Evolutionary conservation across 1,140 invertebrate species (phyloP).

Genomic region (Notospermus geniculatus): DNA sequence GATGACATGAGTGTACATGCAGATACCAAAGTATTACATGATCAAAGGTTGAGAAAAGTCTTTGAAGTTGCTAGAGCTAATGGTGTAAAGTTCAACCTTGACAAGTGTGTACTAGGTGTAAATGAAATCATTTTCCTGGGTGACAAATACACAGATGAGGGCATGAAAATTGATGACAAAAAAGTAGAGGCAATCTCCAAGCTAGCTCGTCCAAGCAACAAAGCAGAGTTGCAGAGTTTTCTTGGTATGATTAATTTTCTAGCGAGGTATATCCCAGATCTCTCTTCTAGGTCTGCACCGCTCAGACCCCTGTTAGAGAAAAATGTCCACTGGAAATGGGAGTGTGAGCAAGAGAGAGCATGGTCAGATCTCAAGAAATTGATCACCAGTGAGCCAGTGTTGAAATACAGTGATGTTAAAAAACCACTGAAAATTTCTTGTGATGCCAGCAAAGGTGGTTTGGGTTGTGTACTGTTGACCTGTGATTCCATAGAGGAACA

Average conservation of each 20-base stretch:
- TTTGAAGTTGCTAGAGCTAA: background rate
- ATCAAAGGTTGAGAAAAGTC: background rate
- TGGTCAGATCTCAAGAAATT: too few relatives aligned
- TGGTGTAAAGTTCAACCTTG: slow-evolving; percentile 7
- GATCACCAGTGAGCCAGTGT: too few relatives aligned
- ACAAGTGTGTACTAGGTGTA: slow-evolving; percentile 5
- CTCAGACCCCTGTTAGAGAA: slow-evolving; percentile 6
- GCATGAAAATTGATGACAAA: slow-evolving; percentile 8
- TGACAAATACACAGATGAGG: slow-evolving; percentile 11
- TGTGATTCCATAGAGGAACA: too few relatives aligned
- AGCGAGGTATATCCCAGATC: slow-evolving; percentile 1
- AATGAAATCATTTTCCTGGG: slow-evolving; percentile 4
- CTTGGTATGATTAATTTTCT: slow-evolving; percentile 5
- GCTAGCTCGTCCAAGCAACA: background rate
- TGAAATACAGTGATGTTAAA: too few relatives aligned
- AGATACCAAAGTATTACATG: slow-evolving; percentile 4
- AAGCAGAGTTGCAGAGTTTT: slow-evolving; percentile 4
- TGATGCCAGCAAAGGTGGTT: too few relatives aligned
- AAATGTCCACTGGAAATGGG: background rate
- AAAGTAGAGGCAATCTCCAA: slow-evolving; percentile 6
- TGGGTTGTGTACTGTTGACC: too few relatives aligned
- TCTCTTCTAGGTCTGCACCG: slow-evolving; percentile 2
- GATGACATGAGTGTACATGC: slow-evolving; percentile 3
- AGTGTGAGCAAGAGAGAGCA: too few relatives aligned
- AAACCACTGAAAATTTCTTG: too few relatives aligned